Evolutionary conservation across 2,888 invertebrate genomes (phyloP), one percentile per base, ranked within the genome.

Genomic region (Salticus scenicus): DNA sequence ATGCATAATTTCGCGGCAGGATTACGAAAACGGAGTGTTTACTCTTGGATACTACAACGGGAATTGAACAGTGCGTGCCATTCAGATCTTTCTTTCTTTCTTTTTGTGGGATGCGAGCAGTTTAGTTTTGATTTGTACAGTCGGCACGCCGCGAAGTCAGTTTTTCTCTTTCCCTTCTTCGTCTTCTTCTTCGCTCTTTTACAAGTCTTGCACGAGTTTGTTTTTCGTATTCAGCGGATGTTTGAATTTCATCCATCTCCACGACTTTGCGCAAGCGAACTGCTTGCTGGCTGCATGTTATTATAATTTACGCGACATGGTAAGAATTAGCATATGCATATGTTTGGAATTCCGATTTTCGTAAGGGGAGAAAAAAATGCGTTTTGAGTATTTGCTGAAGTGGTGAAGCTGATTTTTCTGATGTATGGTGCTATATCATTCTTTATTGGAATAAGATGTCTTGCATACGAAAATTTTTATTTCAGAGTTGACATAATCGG

Each of bases 21-120:
- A 57, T 57, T 24, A 17, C 57, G 24, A 57, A 57, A 24, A 57
- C 57, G 57, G 24, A n/a, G 57, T 57, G 57, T 24, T 57, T 57
- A 57, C 24, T 57, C 24, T 57, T 24, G 57, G 20, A 24, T 24
- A 24, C 57, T 24, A 17, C 14, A 57, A 10, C 24, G 4, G 24
- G 57, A 57, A 24, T 57, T 5, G 57, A 24, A 17, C 24, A 47
- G 42, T 17, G 42, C 42, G 42, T 2, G 10, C 37, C 42, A 37
- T 37, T 37, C 7, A 47, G 42, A n/a, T n/a, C 10, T 47, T 47
- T 47, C 14, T 17, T 7, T 7, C 42, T 47, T 5, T n/a, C n/a
- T 17, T 47, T 47, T 47, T 47, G 42, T 47, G 42, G n/a, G 42
- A 47, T 47, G 2, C 42, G 17, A 47, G 42, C 42, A 47, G 42